phyloP scores from a whole-genome alignment of 2,797 vertebrate genomes.

The Emydoidea blandingii region DNA sequence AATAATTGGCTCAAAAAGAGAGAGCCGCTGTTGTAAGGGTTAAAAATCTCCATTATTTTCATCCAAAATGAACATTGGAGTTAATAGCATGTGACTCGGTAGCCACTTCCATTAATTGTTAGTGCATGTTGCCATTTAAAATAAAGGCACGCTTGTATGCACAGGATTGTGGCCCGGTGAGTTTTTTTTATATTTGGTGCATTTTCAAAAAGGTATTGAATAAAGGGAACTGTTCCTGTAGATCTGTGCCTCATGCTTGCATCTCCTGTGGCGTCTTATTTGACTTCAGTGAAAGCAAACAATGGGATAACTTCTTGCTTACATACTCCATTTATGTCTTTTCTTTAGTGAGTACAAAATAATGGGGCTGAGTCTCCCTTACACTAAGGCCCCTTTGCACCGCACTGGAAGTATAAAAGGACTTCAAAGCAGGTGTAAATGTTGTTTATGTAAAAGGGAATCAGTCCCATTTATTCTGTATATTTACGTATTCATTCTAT shows the following conservation, averaged over 20 bases:
- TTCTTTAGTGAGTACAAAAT: not conserved
- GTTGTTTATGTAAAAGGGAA: not conserved
- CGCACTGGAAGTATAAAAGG: not conserved
- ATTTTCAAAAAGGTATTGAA: conserved; percentile 49
- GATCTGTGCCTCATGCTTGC: not conserved
- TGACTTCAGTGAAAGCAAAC: not conserved
- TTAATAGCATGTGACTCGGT: not conserved
- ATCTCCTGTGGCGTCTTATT: not conserved
- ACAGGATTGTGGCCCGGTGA: not conserved
- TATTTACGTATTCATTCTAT: too few species aligned
- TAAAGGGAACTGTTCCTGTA: not conserved
- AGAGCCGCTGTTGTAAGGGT: not conserved
- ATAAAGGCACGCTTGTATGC: not conserved
- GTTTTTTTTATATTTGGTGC: conserved; percentile 4
- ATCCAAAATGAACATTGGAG: not conserved
- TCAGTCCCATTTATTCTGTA: not conserved
- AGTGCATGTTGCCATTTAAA: not conserved
- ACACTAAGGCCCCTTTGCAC: not conserved
- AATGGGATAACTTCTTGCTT: not conserved
- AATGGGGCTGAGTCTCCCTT: not conserved
- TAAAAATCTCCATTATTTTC: conserved; percentile 16
- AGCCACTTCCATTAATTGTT: conserved; percentile 23
- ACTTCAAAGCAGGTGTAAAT: not conserved
- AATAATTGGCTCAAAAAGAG: not conserved
- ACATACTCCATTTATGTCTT: not conserved